Evolutionary conservation across 2,888 invertebrate genomes (phyloP).

Genomic region (Philopedon plagiatum): DNA sequence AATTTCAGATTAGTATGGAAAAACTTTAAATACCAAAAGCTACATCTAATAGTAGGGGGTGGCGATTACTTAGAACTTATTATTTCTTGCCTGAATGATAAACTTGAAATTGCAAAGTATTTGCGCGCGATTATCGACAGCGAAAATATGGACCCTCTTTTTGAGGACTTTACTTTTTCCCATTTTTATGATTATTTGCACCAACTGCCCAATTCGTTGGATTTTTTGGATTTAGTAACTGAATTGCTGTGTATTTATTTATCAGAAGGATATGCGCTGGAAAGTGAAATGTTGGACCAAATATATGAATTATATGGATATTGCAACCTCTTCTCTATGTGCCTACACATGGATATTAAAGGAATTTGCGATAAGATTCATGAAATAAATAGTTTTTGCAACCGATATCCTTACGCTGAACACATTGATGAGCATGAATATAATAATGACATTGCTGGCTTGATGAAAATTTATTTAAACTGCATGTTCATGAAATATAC

Average conservation of each 20-base stretch:
- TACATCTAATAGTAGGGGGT: conserved; percentile 35
- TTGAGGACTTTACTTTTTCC: conserved; percentile 37
- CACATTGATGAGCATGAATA: too few relatives aligned
- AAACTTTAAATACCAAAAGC: conserved; percentile 49
- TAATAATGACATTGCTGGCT: too few relatives aligned
- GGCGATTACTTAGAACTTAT: conserved; percentile 39
- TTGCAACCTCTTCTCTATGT: conserved; percentile 51
- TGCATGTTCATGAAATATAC: too few relatives aligned
- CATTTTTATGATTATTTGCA: conserved; percentile 49
- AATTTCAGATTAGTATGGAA: conserved; percentile 55
- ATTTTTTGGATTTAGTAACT: conserved; percentile 41
- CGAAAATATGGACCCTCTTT: conserved; percentile 52
- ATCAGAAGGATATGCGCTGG: conserved; percentile 43
- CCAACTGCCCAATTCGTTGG: conserved; percentile 46
- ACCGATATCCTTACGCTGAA: too few relatives aligned
- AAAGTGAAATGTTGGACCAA: conserved; percentile 40
- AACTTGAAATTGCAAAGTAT: conserved; percentile 50
- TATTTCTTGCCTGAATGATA: conserved; percentile 40
- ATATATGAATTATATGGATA: conserved; percentile 51
- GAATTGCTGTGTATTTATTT: conserved; percentile 51
- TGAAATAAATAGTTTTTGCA: too few relatives aligned
- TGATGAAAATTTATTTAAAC: too few relatives aligned
- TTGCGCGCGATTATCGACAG: conserved; percentile 55
- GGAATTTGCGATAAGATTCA: too few relatives aligned
- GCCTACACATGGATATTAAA: conserved; percentile 53